These are phyloP conservation scores for Brachionus calyciflorus DNA, from an alignment of 1,140 invertebrate genomes.

Conservation along the genomic window DNA sequence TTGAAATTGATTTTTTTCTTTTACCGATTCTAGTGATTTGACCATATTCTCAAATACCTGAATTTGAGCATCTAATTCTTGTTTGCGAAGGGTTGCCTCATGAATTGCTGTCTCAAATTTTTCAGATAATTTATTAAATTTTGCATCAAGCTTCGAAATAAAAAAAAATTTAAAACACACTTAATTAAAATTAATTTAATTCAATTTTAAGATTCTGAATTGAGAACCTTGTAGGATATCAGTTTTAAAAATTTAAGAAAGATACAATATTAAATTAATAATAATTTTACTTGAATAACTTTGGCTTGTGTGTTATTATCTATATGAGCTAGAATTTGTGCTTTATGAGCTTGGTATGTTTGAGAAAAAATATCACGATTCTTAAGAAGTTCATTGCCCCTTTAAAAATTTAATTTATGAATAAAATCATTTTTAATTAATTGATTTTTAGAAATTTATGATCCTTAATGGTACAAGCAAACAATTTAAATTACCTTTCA, in stretches of 20 bases:
- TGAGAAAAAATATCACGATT: neutral
- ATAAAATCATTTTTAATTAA: too few relatives aligned
- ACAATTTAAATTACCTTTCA: neutral
- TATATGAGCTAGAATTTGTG: neutral
- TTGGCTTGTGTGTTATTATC: neutral
- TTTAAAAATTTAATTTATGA: neutral
- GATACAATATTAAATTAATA: too few relatives aligned
- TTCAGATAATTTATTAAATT: neutral
- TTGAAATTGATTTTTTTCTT: neutral
- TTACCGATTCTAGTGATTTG: neutral
- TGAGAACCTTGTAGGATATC: too few relatives aligned
- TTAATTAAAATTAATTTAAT: too few relatives aligned
- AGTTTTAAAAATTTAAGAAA: too few relatives aligned
- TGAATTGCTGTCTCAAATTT: neutral
- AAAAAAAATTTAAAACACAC: neutral
- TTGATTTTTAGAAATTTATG: too few relatives aligned
- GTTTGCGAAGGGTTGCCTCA: neutral
- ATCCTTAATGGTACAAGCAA: neutral
- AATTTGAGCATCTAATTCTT: constrained; percentile 9
- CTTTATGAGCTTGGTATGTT: constrained; percentile 10
- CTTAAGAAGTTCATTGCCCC: neutral
- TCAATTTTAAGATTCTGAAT: too few relatives aligned
- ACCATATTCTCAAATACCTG: neutral
- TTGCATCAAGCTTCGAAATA: neutral
- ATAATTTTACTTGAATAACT: neutral